Evolutionary conservation across 2,888 invertebrate genomes (phyloP), one percentile per base, ranked within the genome.

Genomic region (Chrysina gloriosa): DNA sequence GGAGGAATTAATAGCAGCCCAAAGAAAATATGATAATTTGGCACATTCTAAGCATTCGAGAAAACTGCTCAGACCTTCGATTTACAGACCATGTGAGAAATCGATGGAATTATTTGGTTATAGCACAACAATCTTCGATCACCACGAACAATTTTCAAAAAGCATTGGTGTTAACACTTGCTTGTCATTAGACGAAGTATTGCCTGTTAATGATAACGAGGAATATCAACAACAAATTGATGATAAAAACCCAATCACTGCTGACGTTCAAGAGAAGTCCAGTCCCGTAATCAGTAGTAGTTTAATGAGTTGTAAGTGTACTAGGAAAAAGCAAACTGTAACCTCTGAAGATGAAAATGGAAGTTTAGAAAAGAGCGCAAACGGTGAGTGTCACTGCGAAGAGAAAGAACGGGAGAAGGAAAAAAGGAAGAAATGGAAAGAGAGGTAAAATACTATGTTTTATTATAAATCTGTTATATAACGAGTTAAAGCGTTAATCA

Each of bases 1-100:
- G n/a, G 67, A 69, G 47, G 77, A 79, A 66, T 63, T 74, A 21
- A 52, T 64, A 21, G 34, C 67, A 21, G 78, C 79, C 5, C 78
- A 79, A 68, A 56, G 29, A 14, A 52, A 73, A 23, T 79, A 77
- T 56, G 72, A 76, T 23, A 42, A 54, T 7, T 56, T 75, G 29
- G 71, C 56, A 6, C 45, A 71, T 9, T 54, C 64, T 16, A 29
- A 50, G 42, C 25, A 67, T 2, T 61, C 69, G n/a, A 71, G 71
- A 16, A 66, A 47, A 21, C 54, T 77, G 45, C 50, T 72, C 2
- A 74, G 73, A 68, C 75, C 77, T 0, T 70, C 73, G 3, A 67
- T 74, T 36, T 73, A 75, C 19, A 50, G 56, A 16, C 65, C 71
- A 2, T 74, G 74, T 25, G 67, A 65, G 21, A 54, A 58, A 39